These are phyloP conservation scores for Pangasius larnaudii DNA, from an alignment of 2,797 vertebrate genomes.

Conservation along the genomic window DNA sequence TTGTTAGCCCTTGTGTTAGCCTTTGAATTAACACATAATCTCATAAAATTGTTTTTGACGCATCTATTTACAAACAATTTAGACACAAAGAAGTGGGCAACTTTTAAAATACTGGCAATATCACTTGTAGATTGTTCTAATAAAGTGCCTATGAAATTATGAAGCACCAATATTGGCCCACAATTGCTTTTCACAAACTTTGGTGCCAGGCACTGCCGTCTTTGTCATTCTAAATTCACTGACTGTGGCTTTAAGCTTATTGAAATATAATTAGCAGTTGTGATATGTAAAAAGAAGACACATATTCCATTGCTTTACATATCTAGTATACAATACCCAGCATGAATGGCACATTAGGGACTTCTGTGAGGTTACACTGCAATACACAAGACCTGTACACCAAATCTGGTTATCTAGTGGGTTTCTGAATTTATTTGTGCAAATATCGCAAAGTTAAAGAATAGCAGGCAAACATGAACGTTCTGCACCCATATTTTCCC, in stretches of 20 bases:
- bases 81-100: neutral
- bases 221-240: neutral
- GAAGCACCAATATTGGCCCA: neutral
- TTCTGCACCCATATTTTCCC: conserved; percentile 38
- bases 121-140: neutral
- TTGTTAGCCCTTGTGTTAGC: conserved; percentile 25
- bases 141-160: neutral
- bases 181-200: neutral
- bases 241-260: neutral
- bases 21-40: neutral
- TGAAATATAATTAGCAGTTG: neutral
- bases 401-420: conserved; percentile 1
- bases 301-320: neutral
- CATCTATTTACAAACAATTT: neutral
- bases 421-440: conserved; percentile 64
- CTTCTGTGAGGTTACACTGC: neutral
- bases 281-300: neutral
- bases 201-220: neutral
- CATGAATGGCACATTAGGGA: neutral
- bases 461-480: conserved; percentile 50
- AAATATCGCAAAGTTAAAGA: conserved; percentile 61
- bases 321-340: neutral
- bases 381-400: neutral
- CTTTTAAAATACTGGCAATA: neutral
- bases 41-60: neutral